Percentiles rank a stretch among this genome's conserved stretches.
Conservation (phyloP, 1,140 invertebrate genomes). For the Zaprionus ghesquierei region DNA sequence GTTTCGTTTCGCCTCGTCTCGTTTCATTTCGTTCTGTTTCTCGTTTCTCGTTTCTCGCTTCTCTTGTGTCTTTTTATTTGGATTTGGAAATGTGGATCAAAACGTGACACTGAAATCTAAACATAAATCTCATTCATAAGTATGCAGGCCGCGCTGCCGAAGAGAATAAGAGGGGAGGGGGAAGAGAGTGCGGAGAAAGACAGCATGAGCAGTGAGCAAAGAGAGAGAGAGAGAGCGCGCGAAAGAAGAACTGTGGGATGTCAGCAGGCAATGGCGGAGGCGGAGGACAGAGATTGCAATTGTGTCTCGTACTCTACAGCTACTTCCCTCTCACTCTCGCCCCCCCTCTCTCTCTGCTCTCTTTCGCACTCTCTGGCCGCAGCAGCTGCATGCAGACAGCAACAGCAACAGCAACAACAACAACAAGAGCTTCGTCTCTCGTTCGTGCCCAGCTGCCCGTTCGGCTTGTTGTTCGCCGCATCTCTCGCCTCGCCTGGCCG, state of each 20-base stretch:
- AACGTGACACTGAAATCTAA: constrained; percentile 79
- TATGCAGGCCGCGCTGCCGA: constrained; percentile 45
- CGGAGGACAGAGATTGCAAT: constrained; percentile 4
- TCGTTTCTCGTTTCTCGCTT: not conserved
- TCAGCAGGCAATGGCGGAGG: not conserved
- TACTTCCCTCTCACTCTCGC: not conserved
- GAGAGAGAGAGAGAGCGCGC: not conserved
- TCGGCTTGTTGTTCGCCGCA: constrained; percentile 4
- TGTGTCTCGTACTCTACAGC: not conserved
- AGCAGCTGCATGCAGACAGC: constrained; percentile 34
- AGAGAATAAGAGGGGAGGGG: not conserved
- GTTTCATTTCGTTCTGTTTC: constrained; percentile 13
- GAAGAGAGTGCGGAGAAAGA: not conserved
- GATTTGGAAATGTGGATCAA: constrained; percentile 68
- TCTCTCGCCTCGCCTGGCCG: not conserved
- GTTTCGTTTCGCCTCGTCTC: not conserved
- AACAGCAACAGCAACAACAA: not conserved
- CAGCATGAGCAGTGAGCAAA: not conserved
- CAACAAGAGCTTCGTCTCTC: constrained; percentile 1
- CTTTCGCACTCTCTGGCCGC: not conserved
- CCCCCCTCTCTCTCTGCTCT: not conserved
- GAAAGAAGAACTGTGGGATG: not conserved
- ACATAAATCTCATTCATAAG: constrained; percentile 76
- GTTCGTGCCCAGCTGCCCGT: constrained; percentile 11
- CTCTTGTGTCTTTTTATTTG: constrained; percentile 10